Evolutionary conservation across 2,888 invertebrate species (phyloP).

Genomic region (Ctenicera cuprea): DNA sequence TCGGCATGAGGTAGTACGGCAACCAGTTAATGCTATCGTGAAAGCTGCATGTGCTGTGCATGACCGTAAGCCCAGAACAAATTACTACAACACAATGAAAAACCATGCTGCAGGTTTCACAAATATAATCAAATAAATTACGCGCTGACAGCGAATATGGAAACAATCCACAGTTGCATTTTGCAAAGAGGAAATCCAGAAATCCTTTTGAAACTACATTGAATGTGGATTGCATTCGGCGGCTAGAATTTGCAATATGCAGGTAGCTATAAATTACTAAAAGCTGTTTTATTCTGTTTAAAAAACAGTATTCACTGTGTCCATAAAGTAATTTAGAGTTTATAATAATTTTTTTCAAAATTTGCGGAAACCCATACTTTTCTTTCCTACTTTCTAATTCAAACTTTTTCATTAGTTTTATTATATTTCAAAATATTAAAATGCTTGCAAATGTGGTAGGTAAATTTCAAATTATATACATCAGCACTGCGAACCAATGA

Average conservation of each 20-base stretch:
- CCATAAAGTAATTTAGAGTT: too few species aligned
- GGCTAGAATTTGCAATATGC: background rate
- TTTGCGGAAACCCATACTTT: too few species aligned
- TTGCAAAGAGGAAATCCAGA: background rate
- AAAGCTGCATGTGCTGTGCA: slow-evolving; percentile 30
- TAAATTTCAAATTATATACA: too few species aligned
- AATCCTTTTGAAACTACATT: background rate
- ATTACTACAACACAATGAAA: slow-evolving; percentile 27
- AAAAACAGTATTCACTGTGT: too few species aligned
- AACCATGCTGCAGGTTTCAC: slow-evolving; percentile 25
- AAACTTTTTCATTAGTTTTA: too few species aligned
- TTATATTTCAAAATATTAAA: too few species aligned
- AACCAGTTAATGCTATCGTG: slow-evolving; percentile 8
- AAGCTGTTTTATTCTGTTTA: too few species aligned
- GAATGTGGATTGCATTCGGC: too few species aligned
- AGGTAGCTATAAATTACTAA: background rate
- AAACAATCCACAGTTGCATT: background rate
- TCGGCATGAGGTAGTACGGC: background rate
- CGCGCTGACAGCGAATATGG: slow-evolving; percentile 16
- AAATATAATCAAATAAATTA: slow-evolving; percentile 33
- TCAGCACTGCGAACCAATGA: too few species aligned
- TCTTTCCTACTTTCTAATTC: too few species aligned
- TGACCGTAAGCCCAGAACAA: slow-evolving; percentile 17
- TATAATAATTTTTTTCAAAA: too few species aligned
- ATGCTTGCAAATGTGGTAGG: too few species aligned